Percentiles rank a stretch among this genome's conserved stretches.
Conservation (phyloP, 2,888 invertebrate species). For the Subacronicta megacephala region DNA sequence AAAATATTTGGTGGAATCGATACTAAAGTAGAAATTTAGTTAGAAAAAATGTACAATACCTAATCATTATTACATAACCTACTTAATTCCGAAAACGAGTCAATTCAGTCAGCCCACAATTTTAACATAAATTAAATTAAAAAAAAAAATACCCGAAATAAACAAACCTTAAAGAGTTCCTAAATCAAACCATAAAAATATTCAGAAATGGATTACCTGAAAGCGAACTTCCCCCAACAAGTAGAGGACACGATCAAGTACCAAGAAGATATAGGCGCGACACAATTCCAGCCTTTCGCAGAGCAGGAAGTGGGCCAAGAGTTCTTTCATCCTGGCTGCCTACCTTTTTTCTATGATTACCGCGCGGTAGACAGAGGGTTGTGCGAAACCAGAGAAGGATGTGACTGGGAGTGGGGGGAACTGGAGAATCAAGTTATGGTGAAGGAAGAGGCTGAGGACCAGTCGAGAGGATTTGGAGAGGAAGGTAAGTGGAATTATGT, state of each 20-base stretch:
- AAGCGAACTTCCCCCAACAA: constrained; percentile 64
- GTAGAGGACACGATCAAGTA: constrained; percentile 53
- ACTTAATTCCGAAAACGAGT: too few species aligned
- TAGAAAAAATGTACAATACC: neutral
- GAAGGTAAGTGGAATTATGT: constrained; percentile 65
- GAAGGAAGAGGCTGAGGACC: constrained; percentile 71
- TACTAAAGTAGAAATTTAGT: neutral
- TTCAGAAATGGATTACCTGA: constrained; percentile 70
- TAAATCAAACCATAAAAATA: neutral
- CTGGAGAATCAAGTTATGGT: constrained; percentile 68
- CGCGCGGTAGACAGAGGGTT: constrained; percentile 59
- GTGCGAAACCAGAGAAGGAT: constrained; percentile 42
- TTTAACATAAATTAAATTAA: too few species aligned
- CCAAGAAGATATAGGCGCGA: constrained; percentile 32
- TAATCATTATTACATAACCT: too few species aligned
- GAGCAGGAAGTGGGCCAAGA: constrained; percentile 55
- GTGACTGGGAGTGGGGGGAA: constrained; percentile 65
- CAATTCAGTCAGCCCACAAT: too few species aligned
- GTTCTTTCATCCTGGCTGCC: constrained; percentile 61
- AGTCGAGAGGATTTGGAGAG: constrained; percentile 63
- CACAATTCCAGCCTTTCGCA: constrained; percentile 39
- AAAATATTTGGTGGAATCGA: neutral
- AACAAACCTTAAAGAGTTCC: too few species aligned
- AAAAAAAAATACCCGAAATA: too few species aligned
- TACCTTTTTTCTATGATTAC: constrained; percentile 75